A percentile compares a stretch with the other conserved stretches of the same genome.
Evolutionary conservation across 2,113 vertebrate species (phyloP).

Genomic region (Thalassarche chlororhynchos): DNA sequence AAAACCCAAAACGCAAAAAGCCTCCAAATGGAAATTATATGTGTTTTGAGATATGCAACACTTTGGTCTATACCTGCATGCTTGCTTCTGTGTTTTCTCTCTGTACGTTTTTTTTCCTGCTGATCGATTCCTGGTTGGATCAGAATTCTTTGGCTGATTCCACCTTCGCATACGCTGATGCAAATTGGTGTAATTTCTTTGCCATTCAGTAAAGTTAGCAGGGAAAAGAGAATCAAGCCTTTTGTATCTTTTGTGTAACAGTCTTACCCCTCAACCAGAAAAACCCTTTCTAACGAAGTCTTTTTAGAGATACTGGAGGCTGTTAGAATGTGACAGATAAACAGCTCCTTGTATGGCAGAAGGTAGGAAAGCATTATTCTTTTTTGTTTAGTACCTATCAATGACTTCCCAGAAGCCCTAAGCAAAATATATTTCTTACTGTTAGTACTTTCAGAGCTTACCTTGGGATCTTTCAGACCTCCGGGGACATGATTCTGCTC

Average conservation of each 20-base stretch:
- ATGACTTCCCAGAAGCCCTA: not conserved
- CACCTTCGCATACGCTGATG: not conserved
- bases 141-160: not conserved
- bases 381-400: not conserved
- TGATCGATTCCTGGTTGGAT: not conserved
- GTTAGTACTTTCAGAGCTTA: not conserved
- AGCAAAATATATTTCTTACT: not conserved
- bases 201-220: not conserved
- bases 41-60: not conserved
- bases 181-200: not conserved
- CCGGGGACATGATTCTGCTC: not conserved
- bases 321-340: conserved; percentile 27
- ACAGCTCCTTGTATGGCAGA: not conserved
- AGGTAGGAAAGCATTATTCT: not conserved
- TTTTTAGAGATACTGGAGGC: not conserved
- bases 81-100: not conserved
- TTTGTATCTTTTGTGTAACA: conserved; percentile 29
- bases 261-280: not conserved
- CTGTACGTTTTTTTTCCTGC: not conserved
- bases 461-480: not conserved
- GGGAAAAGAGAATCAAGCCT: not conserved
- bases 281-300: not conserved
- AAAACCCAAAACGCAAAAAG: not conserved
- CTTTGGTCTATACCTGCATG: not conserved
- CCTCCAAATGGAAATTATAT: conserved; percentile 29